Evolutionary conservation across 2,113 vertebrate species (phyloP).

Genomic region (Saguinus midas): DNA sequence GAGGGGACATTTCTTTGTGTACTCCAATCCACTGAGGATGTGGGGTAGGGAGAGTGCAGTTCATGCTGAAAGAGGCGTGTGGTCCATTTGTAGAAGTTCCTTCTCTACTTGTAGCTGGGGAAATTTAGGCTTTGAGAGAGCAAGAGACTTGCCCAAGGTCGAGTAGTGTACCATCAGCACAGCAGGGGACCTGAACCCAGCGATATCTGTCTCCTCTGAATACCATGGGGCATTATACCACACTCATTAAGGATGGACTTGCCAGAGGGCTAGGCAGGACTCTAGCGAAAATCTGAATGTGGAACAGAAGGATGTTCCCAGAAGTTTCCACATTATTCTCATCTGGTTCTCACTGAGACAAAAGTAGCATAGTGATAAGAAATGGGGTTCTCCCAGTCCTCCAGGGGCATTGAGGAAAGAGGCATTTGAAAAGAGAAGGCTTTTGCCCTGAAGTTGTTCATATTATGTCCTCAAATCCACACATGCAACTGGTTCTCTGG

Average conservation of each 20-base stretch:
- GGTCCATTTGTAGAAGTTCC: background rate
- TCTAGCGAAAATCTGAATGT: background rate
- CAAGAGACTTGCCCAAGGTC: background rate
- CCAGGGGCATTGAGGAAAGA: background rate
- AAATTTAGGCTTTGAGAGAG: background rate
- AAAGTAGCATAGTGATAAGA: background rate
- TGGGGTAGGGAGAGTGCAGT: background rate
- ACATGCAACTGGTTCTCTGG: background rate
- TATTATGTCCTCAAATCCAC: background rate
- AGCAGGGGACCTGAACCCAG: background rate
- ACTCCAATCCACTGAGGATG: background rate
- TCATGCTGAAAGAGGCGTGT: background rate
- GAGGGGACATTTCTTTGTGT: too few relatives aligned
- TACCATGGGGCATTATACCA: background rate
- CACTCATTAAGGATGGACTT: background rate
- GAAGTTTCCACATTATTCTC: background rate
- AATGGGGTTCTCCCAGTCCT: background rate
- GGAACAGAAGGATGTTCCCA: background rate
- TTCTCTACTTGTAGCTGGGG: background rate
- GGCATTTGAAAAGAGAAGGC: background rate
- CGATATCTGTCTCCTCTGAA: background rate
- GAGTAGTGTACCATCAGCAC: background rate
- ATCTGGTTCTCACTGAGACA: background rate
- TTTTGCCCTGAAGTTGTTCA: too few relatives aligned
- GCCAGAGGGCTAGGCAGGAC: background rate